Evolutionary conservation across 2,113 vertebrate genomes (phyloP), one percentile per base, ranked within the genome.

Genomic region (Mobula hypostoma): DNA sequence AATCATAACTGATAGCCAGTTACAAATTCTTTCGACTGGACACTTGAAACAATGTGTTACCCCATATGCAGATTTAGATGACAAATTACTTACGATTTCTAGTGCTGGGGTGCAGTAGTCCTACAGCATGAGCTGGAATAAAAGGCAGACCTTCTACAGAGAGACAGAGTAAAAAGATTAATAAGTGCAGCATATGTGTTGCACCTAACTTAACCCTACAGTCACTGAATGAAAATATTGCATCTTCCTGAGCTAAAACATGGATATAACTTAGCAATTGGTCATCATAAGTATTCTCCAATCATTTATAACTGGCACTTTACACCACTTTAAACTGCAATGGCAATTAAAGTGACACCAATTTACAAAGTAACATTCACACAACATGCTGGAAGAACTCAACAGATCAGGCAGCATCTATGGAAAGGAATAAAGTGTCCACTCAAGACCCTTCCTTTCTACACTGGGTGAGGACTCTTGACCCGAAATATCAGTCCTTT

Each of bases 81-180:
- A 48, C 8, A 93, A 72, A 74, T 48, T 93, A 93, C 91, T 93
- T 93, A 93, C 91, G 91, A 74, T 93, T 93, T 93, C 91, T 93
- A 2, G 91, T 93, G 91, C 68, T 93, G 66, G 66, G 91, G 74
- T 93, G 91, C 36, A 93, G 91, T 6, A 93, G 91, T 93, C 66
- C 91, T 0, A 93, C 91, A 29, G 70, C 68, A 74, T 93, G 91
- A 93, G 19, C 91, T 48, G 91, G 91, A 93, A 93, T 74, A 93
- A 93, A 93, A 76, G 91, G 40, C 29, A 93, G 91, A 93, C 74
- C 91, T 93, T 74, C 91, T 93, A 93, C 32, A 76, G 48, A 93
- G 70, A 93, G 61, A 90, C n/a, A 66, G 32, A 70, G 88, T 74
- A 40, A 48, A 48, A 56, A 76, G 24, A 72, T 93, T 56, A 76